Evolutionary conservation across 2,113 vertebrate genomes (phyloP), one percentile per base, ranked within the genome.

Genomic region (Odontophorus gujanensis): DNA sequence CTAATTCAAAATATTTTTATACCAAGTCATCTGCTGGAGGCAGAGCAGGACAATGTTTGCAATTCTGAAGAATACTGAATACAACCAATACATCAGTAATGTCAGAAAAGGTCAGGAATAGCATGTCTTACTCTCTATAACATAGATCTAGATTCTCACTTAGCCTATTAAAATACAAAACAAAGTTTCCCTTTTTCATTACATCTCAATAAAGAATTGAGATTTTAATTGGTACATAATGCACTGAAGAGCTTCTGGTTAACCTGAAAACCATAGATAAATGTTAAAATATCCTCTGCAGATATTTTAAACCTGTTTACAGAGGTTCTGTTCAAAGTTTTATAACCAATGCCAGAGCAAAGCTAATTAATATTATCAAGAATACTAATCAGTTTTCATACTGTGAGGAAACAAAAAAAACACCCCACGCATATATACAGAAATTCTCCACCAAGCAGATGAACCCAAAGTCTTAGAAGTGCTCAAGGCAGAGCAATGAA

Each of bases 71-170:
- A 82, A 87, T 32, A 76, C 7, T 5, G 2, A 77, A 28, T 11
- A 40, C 9, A 48, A 47, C 2, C 1, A 1, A 63, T 11, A 34
- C 5, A n/a, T 2, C 40, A 21, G 0, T 48, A 14, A 67, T 16
- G 53, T 0, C 32, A 92, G 18, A 74, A 90, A 85, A 69, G 5
- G 14, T 4, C 19, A 69, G 36, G 17, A 48, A 3, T 51, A 13
- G 43, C 36, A 59, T 22, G 6, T 12, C 65, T 74, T 48, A 38
- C 14, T 28, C 13, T 30, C n/a, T n/a, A 2, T 38, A 67, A 79
- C 14, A 69, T 34, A 66, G 38, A 57, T 15, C 32, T 62, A 62
- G 5, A 19, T 28, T 89, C 25, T 76, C 30, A 48, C 42, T 68
- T 68, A 36, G 6, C 32, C 14, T 43, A 38, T 21, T 40, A 65